phyloP scores from a whole-genome alignment of 2,888 invertebrate species.

The Philonicus albiceps region DNA sequence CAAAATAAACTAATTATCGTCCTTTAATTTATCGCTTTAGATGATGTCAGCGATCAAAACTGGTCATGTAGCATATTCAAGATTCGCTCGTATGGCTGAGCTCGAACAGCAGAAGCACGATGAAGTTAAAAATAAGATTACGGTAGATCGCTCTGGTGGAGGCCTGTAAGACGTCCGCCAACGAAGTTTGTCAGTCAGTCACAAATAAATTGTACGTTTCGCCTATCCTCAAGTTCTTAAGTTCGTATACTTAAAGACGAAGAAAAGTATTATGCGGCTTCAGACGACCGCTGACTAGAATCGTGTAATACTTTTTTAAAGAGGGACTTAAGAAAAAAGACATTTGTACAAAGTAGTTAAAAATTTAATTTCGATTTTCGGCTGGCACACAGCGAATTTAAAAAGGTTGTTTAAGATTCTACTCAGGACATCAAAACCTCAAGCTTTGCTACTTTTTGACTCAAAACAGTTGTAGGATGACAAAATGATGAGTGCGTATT shows the following conservation, averaged over 20 bases:
- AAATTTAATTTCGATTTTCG: background rate
- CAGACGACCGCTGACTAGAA: background rate
- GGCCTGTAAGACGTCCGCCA: conserved; percentile 73
- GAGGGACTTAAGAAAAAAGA: background rate
- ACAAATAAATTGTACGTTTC: background rate
- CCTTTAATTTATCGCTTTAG: conserved; percentile 64
- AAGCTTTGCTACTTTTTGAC: background rate
- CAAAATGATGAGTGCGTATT: background rate
- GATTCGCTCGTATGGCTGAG: conserved; percentile 95
- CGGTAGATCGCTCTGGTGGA: conserved; percentile 94
- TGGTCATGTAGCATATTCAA: conserved; percentile 92
- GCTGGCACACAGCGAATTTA: background rate
- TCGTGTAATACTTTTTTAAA: background rate
- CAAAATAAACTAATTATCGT: conserved; percentile 45
- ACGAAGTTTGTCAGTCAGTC: background rate
- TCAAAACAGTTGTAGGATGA: background rate
- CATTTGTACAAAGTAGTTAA: background rate
- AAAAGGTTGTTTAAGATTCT: background rate
- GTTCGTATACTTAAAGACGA: background rate
- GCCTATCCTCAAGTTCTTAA: background rate
- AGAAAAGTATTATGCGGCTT: background rate
- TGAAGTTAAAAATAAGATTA: conserved; percentile 79
- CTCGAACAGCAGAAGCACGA: conserved; percentile 87
- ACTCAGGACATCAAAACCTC: background rate
- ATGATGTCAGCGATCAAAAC: conserved; percentile 99